A percentile compares a stretch with the other conserved stretches of the same genome.
phyloP scores from a whole-genome alignment of 2,113 vertebrate genomes.

The Anhinga anhinga region DNA sequence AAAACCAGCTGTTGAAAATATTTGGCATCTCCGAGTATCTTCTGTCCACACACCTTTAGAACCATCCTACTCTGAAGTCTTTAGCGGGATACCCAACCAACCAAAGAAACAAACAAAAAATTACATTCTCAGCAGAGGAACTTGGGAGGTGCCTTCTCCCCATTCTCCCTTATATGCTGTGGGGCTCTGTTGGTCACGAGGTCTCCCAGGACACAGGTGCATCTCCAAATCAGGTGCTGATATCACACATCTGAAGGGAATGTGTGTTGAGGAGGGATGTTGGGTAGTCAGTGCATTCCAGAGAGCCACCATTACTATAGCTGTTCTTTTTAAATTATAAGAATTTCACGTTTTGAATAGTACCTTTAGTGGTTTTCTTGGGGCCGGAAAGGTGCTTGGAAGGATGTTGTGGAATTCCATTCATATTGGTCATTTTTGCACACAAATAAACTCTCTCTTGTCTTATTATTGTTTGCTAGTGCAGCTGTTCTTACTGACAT shows the following conservation, averaged over 20 bases:
- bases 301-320: background rate
- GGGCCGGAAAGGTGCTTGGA: background rate
- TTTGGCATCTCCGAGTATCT: fast-evolving
- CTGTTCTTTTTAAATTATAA: background rate
- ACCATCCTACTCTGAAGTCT: background rate
- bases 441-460: background rate
- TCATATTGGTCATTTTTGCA: background rate
- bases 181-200: background rate
- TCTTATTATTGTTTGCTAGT: background rate
- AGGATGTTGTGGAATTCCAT: background rate
- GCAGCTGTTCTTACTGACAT: background rate
- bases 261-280: background rate
- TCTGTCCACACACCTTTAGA: fast-evolving
- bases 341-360: background rate
- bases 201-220: background rate
- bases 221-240: background rate
- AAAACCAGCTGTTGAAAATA: background rate
- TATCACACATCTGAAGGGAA: background rate
- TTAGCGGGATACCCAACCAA: background rate
- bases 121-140: fast-evolving
- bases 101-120: background rate
- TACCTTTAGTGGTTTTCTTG: background rate
- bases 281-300: background rate
- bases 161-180: fast-evolving
- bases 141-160: fast-evolving